phyloP scores from a whole-genome alignment of 2,797 vertebrate genomes.

The Enteromius treurensis region DNA sequence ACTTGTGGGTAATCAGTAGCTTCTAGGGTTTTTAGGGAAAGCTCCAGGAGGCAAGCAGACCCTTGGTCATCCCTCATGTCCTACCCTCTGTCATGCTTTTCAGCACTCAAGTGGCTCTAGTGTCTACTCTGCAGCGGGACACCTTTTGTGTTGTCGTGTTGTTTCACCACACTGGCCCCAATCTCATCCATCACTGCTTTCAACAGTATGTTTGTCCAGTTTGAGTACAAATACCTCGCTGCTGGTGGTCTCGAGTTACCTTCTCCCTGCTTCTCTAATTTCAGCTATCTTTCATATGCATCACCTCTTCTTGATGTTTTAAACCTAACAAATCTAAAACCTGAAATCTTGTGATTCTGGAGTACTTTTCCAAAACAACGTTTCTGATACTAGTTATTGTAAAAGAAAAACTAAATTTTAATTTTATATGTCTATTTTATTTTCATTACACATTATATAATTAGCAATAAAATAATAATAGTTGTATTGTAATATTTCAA shows the following conservation, averaged over 20 bases:
- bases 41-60: slow-evolving; percentile 67
- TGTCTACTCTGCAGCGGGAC: slow-evolving; percentile 62
- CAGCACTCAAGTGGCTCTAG: slow-evolving; percentile 68
- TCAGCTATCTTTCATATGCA: slow-evolving; percentile 64
- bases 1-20: not conserved
- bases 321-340: slow-evolving; percentile 64
- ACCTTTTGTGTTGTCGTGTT: slow-evolving; percentile 66
- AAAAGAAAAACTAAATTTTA: too few species aligned
- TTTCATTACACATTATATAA: too few species aligned
- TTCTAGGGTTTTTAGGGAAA: slow-evolving; percentile 59
- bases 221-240: slow-evolving; percentile 71
- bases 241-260: slow-evolving; percentile 73
- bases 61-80: slow-evolving; percentile 71
- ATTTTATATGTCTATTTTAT: too few species aligned
- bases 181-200: slow-evolving; percentile 78
- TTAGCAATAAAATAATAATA: too few species aligned
- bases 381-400: too few species aligned
- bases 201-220: slow-evolving; percentile 76
- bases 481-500: too few species aligned
- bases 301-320: slow-evolving; percentile 59
- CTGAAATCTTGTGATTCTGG: too few species aligned
- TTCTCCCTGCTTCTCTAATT: slow-evolving; percentile 55
- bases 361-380: too few species aligned
- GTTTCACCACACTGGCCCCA: slow-evolving; percentile 68
- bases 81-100: slow-evolving; percentile 68